Base-by-base conservation (phyloP, 2,888 invertebrate species). In the Rhagonycha fulva region DNA sequence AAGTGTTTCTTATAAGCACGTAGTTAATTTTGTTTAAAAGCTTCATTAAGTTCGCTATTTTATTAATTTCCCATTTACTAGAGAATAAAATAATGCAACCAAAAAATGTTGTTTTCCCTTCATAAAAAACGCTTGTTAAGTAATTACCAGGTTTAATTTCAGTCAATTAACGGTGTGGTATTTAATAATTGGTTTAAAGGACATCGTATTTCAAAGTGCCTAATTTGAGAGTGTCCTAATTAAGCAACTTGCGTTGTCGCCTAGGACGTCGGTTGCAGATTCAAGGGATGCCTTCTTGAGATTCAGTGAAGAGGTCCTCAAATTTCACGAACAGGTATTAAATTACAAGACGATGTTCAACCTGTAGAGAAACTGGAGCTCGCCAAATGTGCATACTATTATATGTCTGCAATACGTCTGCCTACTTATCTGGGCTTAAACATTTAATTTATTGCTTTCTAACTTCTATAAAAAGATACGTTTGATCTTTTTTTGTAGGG, bases 171-270 rank as follows among this genome's bases (percentile, higher is more conserved):
- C 83, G 82, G 82, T 81, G 82, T 79, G 83, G 84, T 81, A 82
- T 84, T 83, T 82, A 77, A 81, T 81, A 84, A 85, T 85, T 84
- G 83, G 82, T 83, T 82, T 80, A 83, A 82, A 84, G 84, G 84
- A 85, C 84, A 82, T 83, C 85, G 84, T 85, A 85, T 85, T 84
- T 86, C 85, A 85, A 85, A 85, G 84, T 83, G 84, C 83, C 84
- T 85, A 84, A 83, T 84, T 85, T 80, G 82, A 82, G 84, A 82
- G 82, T 81, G 80, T 79, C 70, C 80, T 82, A 84, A 85, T 84
- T 84, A 84, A 84, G 82, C 82, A 81, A 79, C 78, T 76, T 71
- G 79, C 79, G 80, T 81, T 79, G 82, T 82, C 81, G 82, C 78
- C 47, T 82, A 80, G 80, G 77, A 72, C 69, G 76, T 77, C 75